Evolutionary conservation across 2,888 invertebrate genomes (phyloP).

Genomic region (Odontothrips loti): DNA sequence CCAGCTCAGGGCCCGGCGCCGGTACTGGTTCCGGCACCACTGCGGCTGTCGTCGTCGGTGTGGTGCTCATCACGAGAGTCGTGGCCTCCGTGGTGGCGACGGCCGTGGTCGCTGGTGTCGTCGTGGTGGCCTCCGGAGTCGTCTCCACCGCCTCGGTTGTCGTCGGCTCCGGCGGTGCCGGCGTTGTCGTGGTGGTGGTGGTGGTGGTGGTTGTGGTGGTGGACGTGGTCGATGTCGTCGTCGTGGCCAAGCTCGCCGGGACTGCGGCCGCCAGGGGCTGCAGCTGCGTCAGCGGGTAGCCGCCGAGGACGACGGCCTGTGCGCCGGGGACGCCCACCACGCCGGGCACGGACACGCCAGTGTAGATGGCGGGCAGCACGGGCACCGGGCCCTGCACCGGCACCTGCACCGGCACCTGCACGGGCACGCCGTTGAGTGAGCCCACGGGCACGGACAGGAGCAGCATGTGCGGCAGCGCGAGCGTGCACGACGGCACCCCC

Average conservation of each 20-base stretch:
- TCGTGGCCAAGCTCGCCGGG: neutral
- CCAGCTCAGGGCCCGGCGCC: neutral
- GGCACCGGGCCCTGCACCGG: neutral
- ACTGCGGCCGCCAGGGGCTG: neutral
- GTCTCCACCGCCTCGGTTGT: neutral
- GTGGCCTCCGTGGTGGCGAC: neutral
- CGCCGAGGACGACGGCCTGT: neutral
- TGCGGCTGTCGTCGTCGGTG: neutral
- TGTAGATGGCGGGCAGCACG: neutral
- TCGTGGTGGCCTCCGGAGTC: neutral
- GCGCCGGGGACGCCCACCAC: neutral
- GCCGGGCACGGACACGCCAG: neutral
- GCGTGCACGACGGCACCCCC: constrained; percentile 7
- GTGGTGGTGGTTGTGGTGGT: neutral
- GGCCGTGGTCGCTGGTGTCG: neutral
- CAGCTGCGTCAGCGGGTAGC: neutral
- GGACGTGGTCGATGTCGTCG: neutral
- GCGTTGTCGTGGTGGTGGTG: neutral
- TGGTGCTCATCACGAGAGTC: neutral
- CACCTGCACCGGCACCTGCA: constrained; percentile 2
- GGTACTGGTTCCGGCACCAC: neutral
- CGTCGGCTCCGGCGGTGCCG: neutral
- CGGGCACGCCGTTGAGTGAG: neutral
- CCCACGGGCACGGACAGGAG: constrained; percentile 12
- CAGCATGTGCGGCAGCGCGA: constrained; percentile 4